Conservation (phyloP, 2,797 vertebrate genomes). For the Bryconaethiops microstoma region DNA sequence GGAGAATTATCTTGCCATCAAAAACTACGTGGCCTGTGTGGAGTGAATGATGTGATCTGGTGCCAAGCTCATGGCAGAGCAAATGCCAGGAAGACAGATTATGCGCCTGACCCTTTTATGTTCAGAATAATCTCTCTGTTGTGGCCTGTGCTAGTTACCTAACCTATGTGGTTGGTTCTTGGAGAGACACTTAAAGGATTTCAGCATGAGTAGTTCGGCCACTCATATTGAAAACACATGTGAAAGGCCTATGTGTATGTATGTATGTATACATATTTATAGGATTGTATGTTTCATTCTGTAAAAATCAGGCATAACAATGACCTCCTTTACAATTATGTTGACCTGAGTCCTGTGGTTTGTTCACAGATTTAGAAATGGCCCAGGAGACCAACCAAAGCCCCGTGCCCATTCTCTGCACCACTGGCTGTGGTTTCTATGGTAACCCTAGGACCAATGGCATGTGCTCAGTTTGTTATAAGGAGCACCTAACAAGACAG, state of each 20-base stretch:
- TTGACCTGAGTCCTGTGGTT: slow-evolving; percentile 54
- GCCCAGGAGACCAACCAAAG: slow-evolving; percentile 91
- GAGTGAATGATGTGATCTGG: not conserved
- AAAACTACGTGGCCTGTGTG: not conserved
- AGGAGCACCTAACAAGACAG: slow-evolving; percentile 87
- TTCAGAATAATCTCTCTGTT: slow-evolving; percentile 12
- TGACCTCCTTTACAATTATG: not conserved
- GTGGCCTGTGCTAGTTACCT: slow-evolving; percentile 5
- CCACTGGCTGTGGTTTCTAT: slow-evolving; percentile 89
- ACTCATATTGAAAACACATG: too few species aligned
- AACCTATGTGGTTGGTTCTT: not conserved
- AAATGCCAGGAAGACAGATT: slow-evolving; percentile 4
- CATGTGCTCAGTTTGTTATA: slow-evolving; percentile 92
- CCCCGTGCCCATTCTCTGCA: slow-evolving; percentile 85
- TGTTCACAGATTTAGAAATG: slow-evolving; percentile 70
- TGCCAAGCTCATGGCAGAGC: slow-evolving; percentile 13
- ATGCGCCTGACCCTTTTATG: not conserved
- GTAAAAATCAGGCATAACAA: too few species aligned
- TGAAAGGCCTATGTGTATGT: too few species aligned
- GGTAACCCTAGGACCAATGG: slow-evolving; percentile 89
- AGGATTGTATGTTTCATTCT: too few species aligned
- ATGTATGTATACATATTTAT: too few species aligned
- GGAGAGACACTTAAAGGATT: not conserved
- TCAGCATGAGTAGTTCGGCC: not conserved
- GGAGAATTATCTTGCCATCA: not conserved